Evolutionary conservation across 2,797 vertebrate species (phyloP), one percentile per base, ranked within the genome.

Genomic region (Hyperoplus immaculatus): DNA sequence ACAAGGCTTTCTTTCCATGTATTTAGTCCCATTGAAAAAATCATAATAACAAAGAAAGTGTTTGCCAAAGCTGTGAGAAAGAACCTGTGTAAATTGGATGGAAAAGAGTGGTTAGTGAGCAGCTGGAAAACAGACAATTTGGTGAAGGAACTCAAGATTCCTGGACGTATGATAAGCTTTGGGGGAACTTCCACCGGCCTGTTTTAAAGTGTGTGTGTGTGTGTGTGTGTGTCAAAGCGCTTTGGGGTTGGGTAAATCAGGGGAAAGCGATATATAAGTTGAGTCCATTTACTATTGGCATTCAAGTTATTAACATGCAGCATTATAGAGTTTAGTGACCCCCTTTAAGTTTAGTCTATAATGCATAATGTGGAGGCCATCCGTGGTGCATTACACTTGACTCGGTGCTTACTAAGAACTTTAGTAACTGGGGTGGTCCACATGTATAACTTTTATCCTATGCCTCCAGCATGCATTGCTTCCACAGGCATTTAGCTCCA

Each of bases 21-120:
- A 11, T 38, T 9, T 16, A 41, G 67, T 71, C 66, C 39, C 2
- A 11, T 39, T n/a, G 49, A 29, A 29, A 29, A 29, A 3, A 29
- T 29, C 29, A 3, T 3, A 29, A 29, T 29, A 29, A 29, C 29
- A 29, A 29, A 29, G 29, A 29, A 29, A 29, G 29, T 29, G 29
- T 29, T 38, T 29, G 16, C n/a, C 47, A 43, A 63, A 39, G 43
- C 53, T 54, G 16, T 10, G 21, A 36, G 77, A n/a, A 41, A 71
- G 36, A 55, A 50, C 5, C 49, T 41, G 49, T 29, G 29, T 29
- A 75, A 62, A 61, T 36, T 15, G 11, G 45, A 49, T 38, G n/a
- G 43, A 50, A 12, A 55, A 42, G 53, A 66, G 56, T 12, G 38
- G 29, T 13, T 3, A 81, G 76, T 74, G 78, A 83, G 73, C 42